phyloP scores from a whole-genome alignment of 35 echinoderm and acorn worm species.

The Heliocidaris erythrogramma region DNA sequence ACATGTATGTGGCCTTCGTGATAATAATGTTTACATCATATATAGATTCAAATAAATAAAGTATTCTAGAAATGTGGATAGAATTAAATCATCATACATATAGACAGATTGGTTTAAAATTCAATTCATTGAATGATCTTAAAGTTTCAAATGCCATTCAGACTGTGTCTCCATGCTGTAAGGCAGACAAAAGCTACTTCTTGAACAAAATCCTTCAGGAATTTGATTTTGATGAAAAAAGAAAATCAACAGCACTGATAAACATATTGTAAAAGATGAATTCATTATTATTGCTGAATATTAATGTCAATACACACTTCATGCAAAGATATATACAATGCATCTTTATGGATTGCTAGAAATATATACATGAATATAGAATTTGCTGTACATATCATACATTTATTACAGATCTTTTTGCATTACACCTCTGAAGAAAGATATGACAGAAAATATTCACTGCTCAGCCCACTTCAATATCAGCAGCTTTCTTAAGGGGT shows the following conservation, averaged over 20 bases:
- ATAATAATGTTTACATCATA: neutral
- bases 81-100: neutral
- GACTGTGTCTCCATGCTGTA: too few species aligned
- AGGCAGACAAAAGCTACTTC: too few species aligned
- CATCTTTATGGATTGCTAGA: neutral
- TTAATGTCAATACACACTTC: neutral
- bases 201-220: neutral
- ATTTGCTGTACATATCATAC: neutral
- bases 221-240: neutral
- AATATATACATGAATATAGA: neutral
- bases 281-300: neutral
- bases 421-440: neutral
- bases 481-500: too few species aligned
- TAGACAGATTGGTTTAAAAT: neutral
- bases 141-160: too few species aligned
- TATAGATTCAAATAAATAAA: neutral
- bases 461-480: neutral
- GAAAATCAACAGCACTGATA: neutral
- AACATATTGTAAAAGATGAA: neutral
- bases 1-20: neutral
- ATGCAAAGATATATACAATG: neutral
- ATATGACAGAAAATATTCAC: neutral
- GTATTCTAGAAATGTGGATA: neutral
- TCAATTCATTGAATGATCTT: too few species aligned
- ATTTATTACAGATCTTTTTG: neutral